Evolutionary conservation across 2,113 vertebrate species (phyloP).

Genomic region (Sinocyclocheilus anophthalmus): DNA sequence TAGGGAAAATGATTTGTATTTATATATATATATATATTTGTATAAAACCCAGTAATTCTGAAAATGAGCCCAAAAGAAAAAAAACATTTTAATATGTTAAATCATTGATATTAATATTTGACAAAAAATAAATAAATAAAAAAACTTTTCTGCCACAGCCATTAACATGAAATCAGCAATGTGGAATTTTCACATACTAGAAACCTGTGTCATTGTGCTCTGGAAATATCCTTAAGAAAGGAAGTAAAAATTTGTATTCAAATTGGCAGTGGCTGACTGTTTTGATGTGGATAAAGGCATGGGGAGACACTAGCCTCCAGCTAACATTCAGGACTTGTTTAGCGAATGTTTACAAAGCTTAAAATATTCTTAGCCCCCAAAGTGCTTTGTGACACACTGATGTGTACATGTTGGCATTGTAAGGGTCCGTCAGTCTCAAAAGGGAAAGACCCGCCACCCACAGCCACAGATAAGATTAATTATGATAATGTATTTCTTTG

Average conservation of each 20-base stretch:
- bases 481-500: conserved; percentile 97
- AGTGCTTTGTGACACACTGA: conserved; percentile 66
- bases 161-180: neutral
- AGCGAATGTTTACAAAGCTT: conserved; percentile 68
- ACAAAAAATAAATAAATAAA: neutral
- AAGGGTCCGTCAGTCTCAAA: conserved; percentile 62
- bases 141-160: neutral
- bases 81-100: neutral
- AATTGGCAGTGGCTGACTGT: conserved; percentile 39
- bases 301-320: conserved; percentile 35
- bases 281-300: conserved; percentile 50
- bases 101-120: neutral
- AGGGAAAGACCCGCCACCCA: conserved; percentile 84
- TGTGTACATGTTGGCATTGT: conserved; percentile 73
- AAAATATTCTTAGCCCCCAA: conserved; percentile 66
- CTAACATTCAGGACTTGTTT: conserved; percentile 60
- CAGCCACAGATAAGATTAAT: conserved; percentile 90
- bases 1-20: too few relatives aligned
- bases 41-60: neutral
- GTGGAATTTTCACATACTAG: neutral
- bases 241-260: conserved; percentile 47
- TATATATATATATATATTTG: too few relatives aligned
- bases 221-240: neutral
- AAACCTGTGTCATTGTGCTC: conserved; percentile 14
- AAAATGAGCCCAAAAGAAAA: neutral